Evolutionary conservation across 2,113 vertebrate genomes (phyloP), one percentile per base, ranked within the genome.

Genomic region (Leptosomus discolor): DNA sequence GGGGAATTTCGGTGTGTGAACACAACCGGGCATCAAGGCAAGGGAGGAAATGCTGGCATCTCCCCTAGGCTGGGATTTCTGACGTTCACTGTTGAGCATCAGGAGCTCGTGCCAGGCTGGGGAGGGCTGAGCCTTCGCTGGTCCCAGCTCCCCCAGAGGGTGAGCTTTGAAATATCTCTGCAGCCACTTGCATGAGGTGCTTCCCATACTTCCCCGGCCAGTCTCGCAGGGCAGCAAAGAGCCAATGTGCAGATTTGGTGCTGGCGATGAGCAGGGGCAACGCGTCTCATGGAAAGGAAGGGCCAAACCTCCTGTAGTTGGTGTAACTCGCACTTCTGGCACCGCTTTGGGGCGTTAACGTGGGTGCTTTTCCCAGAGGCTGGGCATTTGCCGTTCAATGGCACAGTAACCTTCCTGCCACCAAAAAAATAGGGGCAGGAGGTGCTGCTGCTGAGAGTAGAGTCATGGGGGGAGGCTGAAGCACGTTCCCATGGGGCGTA

Each of bases 21-120:
- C 61, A 5, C 27, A 32, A 15, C 7, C 0, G 0, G 36, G 48
- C 39, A 36, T 9, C 2, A 0, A 18, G 24, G 54, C 11, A 12
- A 13, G n/a, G 70, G 24, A 41, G 39, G 63, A 23, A 21, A 30
- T 9, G 30, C 53, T 1, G 10, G 27, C 6, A 1, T 34, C 19
- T 51, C n/a, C 24, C 30, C n/a, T 17, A 12, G 39, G 20, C 24
- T 69, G 54, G 46, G 79, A 53, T 69, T 90, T n/a, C 23, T 60
- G 5, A 2, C 11, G 14, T 12, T 41, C 7, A 3, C 7, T 18
- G n/a, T 10, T 46, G 88, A 39, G 70, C 34, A 18, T 0, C 0
- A 3, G 8, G 54, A 24, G 29, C 63, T 60, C 2, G 1, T 54
- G 19, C 24, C 70, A 36, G 54, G 46, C 37, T 46, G 39, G 14